phyloP scores from a whole-genome alignment of 2,888 invertebrate genomes.

The Ecdyonurus torrentis region DNA sequence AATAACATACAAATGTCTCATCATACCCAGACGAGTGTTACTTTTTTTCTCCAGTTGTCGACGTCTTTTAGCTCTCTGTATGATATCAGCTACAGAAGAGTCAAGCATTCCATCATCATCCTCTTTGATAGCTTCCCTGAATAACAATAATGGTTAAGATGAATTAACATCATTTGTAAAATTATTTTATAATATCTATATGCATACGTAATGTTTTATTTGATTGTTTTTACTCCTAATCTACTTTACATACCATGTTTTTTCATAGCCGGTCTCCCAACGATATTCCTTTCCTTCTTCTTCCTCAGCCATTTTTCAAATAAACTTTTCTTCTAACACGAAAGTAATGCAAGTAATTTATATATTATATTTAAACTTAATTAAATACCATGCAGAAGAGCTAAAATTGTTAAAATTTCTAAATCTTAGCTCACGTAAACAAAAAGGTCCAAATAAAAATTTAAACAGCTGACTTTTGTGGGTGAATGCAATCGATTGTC shows the following conservation, averaged over 20 bases:
- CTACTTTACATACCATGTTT: conserved; percentile 51
- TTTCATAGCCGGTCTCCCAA: conserved; percentile 92
- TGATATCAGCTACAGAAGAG: conserved; percentile 76
- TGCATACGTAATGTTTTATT: conserved; percentile 10
- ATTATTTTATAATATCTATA: conserved; percentile 8
- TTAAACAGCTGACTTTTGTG: too few relatives aligned
- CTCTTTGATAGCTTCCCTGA: conserved; percentile 88
- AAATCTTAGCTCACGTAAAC: too few relatives aligned
- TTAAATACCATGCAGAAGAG: too few relatives aligned
- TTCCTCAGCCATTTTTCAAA: conserved; percentile 48
- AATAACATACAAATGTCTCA: conserved; percentile 86
- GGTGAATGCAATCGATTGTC: too few relatives aligned
- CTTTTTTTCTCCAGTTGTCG: conserved; percentile 50
- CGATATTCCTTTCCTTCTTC: conserved; percentile 78
- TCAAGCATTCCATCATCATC: conserved; percentile 88
- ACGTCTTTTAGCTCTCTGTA: conserved; percentile 74
- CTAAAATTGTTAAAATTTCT: too few relatives aligned
- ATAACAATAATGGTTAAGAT: conserved; percentile 11
- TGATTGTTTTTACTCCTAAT: background rate
- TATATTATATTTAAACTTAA: too few relatives aligned
- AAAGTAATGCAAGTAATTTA: too few relatives aligned
- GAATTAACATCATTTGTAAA: background rate
- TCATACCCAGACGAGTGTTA: conserved; percentile 89
- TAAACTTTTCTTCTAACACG: too few relatives aligned
- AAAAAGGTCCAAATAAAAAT: too few relatives aligned